Percentiles rank a stretch among this genome's conserved stretches.
These are phyloP conservation scores for Nyctibius grandis DNA, from an alignment of 2,797 vertebrate genomes.

Conservation along the genomic window DNA sequence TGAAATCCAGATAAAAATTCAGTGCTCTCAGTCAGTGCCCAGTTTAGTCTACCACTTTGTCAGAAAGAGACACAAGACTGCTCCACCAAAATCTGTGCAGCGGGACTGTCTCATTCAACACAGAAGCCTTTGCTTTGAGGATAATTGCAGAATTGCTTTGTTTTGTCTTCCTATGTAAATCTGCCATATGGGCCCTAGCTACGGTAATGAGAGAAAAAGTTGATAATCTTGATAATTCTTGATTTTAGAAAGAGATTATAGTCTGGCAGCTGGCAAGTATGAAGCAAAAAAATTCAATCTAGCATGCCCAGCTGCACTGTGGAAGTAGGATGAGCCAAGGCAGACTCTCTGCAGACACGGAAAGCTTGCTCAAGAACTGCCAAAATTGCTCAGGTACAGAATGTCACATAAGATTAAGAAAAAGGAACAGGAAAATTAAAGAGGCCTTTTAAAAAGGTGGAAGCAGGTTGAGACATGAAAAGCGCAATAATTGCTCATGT, in stretches of 20 bases:
- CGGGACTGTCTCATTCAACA: not conserved
- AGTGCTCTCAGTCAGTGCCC: not conserved
- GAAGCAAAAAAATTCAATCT: conserved; percentile 52
- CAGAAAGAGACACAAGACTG: not conserved
- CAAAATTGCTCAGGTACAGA: conserved; percentile 42
- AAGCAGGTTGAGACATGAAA: not conserved
- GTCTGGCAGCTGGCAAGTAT: conserved; percentile 54
- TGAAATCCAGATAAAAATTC: not conserved
- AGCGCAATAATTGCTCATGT: not conserved
- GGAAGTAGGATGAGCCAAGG: conserved; percentile 43
- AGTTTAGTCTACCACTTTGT: not conserved
- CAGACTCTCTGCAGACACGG: not conserved
- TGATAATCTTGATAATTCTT: conserved; percentile 56
- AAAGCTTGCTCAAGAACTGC: conserved; percentile 6
- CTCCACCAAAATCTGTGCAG: conserved; percentile 18
- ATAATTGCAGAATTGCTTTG: conserved; percentile 50
- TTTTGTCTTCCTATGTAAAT: conserved; percentile 65
- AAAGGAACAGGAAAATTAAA: conserved; percentile 3
- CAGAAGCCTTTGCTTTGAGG: conserved; percentile 40
- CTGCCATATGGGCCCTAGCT: conserved; percentile 55
- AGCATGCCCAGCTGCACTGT: conserved; percentile 50
- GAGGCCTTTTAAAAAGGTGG: not conserved
- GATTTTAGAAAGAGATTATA: conserved; percentile 53
- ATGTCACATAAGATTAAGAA: conserved; percentile 11
- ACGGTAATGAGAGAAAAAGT: conserved; percentile 48